Evolutionary conservation across 2,797 vertebrate species (phyloP), one percentile per base, ranked within the genome.

Genomic region (Tachyglossus aculeatus): DNA sequence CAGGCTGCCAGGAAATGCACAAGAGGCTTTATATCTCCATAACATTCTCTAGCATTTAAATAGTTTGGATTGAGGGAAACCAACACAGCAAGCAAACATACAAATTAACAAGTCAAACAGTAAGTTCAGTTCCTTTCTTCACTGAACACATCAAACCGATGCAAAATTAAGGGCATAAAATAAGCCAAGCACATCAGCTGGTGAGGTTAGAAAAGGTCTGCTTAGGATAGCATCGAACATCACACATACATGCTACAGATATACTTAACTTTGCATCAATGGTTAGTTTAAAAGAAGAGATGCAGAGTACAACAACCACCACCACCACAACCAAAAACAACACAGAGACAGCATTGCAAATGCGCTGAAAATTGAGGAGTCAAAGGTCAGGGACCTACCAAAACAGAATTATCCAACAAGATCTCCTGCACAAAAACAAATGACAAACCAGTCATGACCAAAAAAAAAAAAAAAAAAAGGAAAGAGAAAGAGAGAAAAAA

Each of bases 371-470:
- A 84, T 38, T 89, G 82, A 87, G 68, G 64, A 89, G 86, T 87
- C 72, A 75, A 89, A 82, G 88, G 86, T 84, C 70, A 77, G 51
- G 80, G 88, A 97, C 96, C 91, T 97, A 98, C 96, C 96, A 96
- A 95, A 90, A 95, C 73, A 92, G 96, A 97, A 94, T 95, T 95
- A 93, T 97, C 96, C 96, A 97, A 94, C 91, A 98, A 95, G 93
- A 95, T 95, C 86, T 95, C 96, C 96, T 98, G 96, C 82, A 95
- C 90, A 89, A 92, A 92, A 95, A 93, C 91, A 97, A 92, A 96
- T 59, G 84, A 94, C 88, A 88, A 87, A 91, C 90, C 45, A 53
- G 92, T 96, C 94, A 97, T 47, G 83, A 90, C 87, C 93, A 87
- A 91, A 89, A 45, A 82, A 82, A 90, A n/a, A n/a, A n/a, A n/a